Evolutionary conservation across 2,113 vertebrate genomes (phyloP).

Genomic region (Colistium nudipinnis): DNA sequence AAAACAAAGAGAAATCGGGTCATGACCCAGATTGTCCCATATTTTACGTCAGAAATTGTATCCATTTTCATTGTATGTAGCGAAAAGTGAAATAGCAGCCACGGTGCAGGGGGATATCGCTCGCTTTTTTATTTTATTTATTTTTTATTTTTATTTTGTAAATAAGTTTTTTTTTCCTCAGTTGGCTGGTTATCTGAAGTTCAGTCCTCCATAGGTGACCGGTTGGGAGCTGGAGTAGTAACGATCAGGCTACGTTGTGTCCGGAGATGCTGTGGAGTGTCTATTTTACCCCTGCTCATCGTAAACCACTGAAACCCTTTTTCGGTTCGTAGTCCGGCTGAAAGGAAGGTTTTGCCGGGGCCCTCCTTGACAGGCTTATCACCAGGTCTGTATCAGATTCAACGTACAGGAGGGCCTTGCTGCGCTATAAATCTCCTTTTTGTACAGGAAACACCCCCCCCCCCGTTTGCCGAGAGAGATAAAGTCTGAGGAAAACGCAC

Average conservation of each 20-base stretch:
- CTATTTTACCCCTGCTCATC: not conserved
- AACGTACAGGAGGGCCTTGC: conserved; percentile 3
- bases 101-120: too few species aligned
- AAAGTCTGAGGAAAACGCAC: conserved; percentile 4
- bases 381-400: conserved; percentile 14
- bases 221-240: too few species aligned
- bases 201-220: too few species aligned
- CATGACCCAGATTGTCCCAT: too few species aligned
- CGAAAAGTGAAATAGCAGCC: too few species aligned
- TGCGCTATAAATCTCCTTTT: not conserved
- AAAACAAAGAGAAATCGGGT: too few species aligned
- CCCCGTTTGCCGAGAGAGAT: not conserved
- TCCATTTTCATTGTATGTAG: too few species aligned
- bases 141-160: too few species aligned
- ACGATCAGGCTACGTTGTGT: not conserved
- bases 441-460: not conserved
- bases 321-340: not conserved
- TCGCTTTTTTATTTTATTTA: too few species aligned
- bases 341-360: not conserved
- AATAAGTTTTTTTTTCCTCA: too few species aligned
- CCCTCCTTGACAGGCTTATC: conserved; percentile 2
- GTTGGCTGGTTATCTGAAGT: too few species aligned
- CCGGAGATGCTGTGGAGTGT: not conserved
- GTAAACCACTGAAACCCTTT: not conserved
- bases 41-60: too few species aligned